These are phyloP conservation scores for Yponomeuta cagnagella DNA, from an alignment of 2,888 invertebrate species.

Conservation along the genomic window DNA sequence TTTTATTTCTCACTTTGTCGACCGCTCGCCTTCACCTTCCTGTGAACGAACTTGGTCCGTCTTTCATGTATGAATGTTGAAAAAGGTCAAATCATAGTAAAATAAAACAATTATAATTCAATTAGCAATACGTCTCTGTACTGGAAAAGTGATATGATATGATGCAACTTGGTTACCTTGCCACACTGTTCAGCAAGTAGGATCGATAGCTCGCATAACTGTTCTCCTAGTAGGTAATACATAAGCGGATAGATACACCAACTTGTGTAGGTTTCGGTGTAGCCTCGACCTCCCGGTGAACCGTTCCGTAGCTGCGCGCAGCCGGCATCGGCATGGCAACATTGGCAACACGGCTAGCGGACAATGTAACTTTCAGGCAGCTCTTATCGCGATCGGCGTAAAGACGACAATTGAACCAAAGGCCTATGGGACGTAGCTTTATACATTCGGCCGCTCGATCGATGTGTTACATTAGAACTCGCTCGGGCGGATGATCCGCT, in stretches of 20 bases:
- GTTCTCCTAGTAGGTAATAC: not conserved
- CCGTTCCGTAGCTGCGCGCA: not conserved
- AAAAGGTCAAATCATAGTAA: too few relatives aligned
- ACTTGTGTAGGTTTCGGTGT: constrained; percentile 14
- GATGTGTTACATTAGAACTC: not conserved
- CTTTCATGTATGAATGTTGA: too few relatives aligned
- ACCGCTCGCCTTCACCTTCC: too few relatives aligned
- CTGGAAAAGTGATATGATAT: too few relatives aligned
- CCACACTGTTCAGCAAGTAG: too few relatives aligned
- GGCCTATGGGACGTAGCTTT: not conserved
- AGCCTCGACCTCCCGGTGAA: constrained; percentile 8
- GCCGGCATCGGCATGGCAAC: not conserved
- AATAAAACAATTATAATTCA: too few relatives aligned
- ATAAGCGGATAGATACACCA: not conserved
- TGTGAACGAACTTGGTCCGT: too few relatives aligned
- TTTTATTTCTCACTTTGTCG: too few relatives aligned
- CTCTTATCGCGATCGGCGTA: not conserved
- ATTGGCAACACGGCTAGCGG: not conserved
- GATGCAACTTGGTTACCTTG: too few relatives aligned
- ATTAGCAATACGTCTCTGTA: too few relatives aligned
- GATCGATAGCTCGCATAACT: not conserved
- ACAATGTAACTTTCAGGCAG: not conserved
- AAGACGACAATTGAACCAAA: not conserved
- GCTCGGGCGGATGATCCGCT: not conserved
- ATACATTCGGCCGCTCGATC: too few relatives aligned